Evolutionary conservation across 1,140 invertebrate species (phyloP).

Genomic region (Trachelipus rathkii): DNA sequence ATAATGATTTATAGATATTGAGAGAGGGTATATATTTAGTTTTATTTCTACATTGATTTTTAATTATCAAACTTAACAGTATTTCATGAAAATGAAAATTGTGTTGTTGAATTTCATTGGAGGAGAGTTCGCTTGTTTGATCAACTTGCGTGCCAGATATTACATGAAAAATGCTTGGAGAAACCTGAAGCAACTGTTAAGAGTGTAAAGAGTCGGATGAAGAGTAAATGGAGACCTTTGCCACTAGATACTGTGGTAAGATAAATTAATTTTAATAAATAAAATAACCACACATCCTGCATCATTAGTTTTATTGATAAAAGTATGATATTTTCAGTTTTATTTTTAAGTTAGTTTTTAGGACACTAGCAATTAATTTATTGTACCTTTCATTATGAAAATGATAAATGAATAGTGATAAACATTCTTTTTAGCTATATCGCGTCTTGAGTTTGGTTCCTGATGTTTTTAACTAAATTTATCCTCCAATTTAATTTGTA

Average conservation of each 20-base stretch:
- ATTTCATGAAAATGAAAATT: slow-evolving; percentile 34
- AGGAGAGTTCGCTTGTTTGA: slow-evolving; percentile 83
- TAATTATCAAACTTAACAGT: slow-evolving; percentile 25
- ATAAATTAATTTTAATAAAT: slow-evolving; percentile 41
- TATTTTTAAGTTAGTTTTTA: no score
- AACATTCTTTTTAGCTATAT: no score
- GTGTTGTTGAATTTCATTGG: slow-evolving; percentile 81
- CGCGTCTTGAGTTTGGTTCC: no score
- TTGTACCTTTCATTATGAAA: no score
- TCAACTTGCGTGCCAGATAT: slow-evolving; percentile 53
- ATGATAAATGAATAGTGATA: no score
- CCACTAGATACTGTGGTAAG: slow-evolving; percentile 92
- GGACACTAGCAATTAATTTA: no score
- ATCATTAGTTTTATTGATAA: no score
- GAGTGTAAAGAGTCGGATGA: slow-evolving; percentile 79
- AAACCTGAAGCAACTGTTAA: slow-evolving; percentile 72
- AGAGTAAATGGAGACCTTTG: slow-evolving; percentile 91
- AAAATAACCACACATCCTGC: no score
- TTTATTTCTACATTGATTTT: background rate
- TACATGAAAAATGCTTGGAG: slow-evolving; percentile 59
- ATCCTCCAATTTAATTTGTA: no score
- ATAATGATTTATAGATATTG: no score
- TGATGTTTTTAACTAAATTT: no score
- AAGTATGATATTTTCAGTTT: no score
- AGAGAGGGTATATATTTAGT: background rate